Conservation (phyloP, 2,888 invertebrate genomes). For the Omphaloscelis lunosa region DNA sequence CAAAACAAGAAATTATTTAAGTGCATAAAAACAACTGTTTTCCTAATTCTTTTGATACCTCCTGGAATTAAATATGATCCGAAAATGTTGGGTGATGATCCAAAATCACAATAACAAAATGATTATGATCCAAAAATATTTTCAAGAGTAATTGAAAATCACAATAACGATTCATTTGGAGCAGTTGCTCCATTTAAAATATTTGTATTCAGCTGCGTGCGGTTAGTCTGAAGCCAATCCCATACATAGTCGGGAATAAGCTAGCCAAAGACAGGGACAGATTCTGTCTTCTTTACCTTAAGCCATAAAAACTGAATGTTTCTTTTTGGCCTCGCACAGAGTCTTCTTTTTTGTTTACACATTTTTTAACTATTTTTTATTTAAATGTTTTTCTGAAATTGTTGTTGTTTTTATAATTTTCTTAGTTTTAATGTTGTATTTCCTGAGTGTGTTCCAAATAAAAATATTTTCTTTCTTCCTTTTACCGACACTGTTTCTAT, state of each 20-base stretch:
- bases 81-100: neutral
- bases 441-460: too few relatives aligned
- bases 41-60: neutral
- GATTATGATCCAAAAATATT: too few relatives aligned
- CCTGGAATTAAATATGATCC: neutral
- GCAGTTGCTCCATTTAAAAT: too few relatives aligned
- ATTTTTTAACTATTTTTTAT: too few relatives aligned
- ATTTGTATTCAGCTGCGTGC: too few relatives aligned
- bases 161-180: neutral
- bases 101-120: neutral
- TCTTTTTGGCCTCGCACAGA: too few relatives aligned
- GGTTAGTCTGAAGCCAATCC: neutral
- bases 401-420: too few relatives aligned
- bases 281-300: neutral
- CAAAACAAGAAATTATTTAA: neutral
- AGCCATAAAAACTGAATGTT: slow-evolving; percentile 4
- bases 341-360: too few relatives aligned
- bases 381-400: too few relatives aligned
- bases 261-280: neutral
- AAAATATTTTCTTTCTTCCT: too few relatives aligned
- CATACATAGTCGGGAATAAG: neutral
- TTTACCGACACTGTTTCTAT: slow-evolving; percentile 6
- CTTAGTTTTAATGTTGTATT: too few relatives aligned
- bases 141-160: neutral
- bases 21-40: neutral